Evolutionary conservation across 2,888 invertebrate genomes (phyloP).

Genomic region (Azorinus chamasolen): DNA sequence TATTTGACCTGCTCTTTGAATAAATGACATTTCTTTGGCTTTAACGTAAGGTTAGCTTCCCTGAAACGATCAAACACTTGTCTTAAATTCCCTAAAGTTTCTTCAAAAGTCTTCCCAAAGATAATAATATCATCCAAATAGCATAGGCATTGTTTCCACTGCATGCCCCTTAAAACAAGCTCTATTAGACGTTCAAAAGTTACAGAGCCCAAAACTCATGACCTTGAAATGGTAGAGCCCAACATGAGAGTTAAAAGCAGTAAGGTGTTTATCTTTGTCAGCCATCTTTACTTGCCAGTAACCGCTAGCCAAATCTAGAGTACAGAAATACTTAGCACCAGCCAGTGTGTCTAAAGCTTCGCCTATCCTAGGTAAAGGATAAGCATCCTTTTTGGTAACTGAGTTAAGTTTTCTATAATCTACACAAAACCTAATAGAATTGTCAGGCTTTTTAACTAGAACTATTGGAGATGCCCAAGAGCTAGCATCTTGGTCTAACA

Average conservation of each 20-base stretch:
- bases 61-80: constrained; percentile 55
- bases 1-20: constrained; percentile 25
- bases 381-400: constrained; percentile 47
- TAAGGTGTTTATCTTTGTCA: constrained; percentile 23
- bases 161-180: constrained; percentile 52
- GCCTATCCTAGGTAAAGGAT: constrained; percentile 46
- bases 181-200: too few species aligned
- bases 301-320: constrained; percentile 43
- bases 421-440: constrained; percentile 44
- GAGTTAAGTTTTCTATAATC: constrained; percentile 45
- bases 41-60: constrained; percentile 61
- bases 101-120: constrained; percentile 47
- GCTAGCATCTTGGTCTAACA: constrained; percentile 39
- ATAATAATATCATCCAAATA: constrained; percentile 65
- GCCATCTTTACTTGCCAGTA: constrained; percentile 56
- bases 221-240: constrained; percentile 40
- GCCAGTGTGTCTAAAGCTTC: constrained; percentile 42
- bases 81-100: constrained; percentile 38
- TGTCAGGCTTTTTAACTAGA: constrained; percentile 37
- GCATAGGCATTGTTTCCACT: constrained; percentile 32
- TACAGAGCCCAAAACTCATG: constrained; percentile 63
- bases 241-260: constrained; percentile 42
- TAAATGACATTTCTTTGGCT: constrained; percentile 67
- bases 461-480: constrained; percentile 46
- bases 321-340: constrained; percentile 43